A percentile compares a stretch with the other conserved stretches of the same genome.
phyloP scores from a whole-genome alignment of 2,888 invertebrate species.

The Melipona beecheii region DNA sequence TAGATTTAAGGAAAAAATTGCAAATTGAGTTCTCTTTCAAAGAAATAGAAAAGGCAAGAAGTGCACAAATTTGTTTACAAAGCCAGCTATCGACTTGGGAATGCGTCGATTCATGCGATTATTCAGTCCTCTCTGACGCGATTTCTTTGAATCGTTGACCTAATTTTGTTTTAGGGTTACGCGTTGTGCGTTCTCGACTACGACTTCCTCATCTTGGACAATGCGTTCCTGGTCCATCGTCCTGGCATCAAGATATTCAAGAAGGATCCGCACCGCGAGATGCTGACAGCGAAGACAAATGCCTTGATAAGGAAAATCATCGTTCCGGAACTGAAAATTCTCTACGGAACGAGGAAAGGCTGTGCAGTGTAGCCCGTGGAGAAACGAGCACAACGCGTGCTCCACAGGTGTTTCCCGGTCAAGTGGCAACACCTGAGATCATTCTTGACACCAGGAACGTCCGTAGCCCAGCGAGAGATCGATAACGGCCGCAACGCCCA shows the following conservation, averaged over 20 bases:
- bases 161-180: constrained; percentile 89
- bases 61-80: background rate
- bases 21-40: no score
- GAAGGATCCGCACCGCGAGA: constrained; percentile 91
- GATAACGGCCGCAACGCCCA: background rate
- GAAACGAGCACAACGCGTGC: constrained; percentile 55
- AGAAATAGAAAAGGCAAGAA: background rate
- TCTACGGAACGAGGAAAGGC: constrained; percentile 92
- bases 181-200: constrained; percentile 95
- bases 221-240: constrained; percentile 96
- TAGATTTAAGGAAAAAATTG: no score
- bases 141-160: background rate
- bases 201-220: constrained; percentile 96
- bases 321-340: constrained; percentile 92
- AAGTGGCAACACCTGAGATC: constrained; percentile 24
- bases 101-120: background rate
- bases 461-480: background rate
- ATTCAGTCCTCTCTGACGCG: background rate
- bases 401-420: constrained; percentile 41
- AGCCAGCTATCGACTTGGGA: background rate
- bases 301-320: constrained; percentile 91
- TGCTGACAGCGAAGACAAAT: constrained; percentile 91
- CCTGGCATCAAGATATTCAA: constrained; percentile 95
- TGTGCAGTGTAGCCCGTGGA: constrained; percentile 89
- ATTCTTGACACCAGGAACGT: constrained; percentile 13